phyloP scores from a whole-genome alignment of 30 jellyfish, hydroid and myxozoan genomes.

The Aurelia coerulea region DNA sequence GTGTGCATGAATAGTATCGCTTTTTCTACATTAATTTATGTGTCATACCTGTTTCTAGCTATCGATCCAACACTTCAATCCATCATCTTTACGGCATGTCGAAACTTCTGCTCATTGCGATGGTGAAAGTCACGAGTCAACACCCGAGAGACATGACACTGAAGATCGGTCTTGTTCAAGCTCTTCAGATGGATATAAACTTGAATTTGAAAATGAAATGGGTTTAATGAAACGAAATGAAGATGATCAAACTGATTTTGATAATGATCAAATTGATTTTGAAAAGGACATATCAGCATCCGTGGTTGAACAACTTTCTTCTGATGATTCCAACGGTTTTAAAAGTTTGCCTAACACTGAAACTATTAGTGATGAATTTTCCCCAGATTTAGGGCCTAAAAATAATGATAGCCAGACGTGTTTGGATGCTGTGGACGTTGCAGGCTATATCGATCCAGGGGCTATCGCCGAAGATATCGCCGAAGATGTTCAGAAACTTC shows the following conservation, averaged over 20 bases:
- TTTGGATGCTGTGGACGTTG: neutral
- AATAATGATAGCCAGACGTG: neutral
- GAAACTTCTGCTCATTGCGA: neutral
- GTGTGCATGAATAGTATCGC: too few species aligned
- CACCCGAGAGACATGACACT: neutral
- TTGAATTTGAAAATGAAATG: conserved; percentile 12
- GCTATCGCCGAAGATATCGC: too few species aligned
- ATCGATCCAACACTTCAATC: conserved; percentile 36
- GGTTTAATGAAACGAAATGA: neutral
- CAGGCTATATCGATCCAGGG: too few species aligned
- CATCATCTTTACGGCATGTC: conserved; percentile 33
- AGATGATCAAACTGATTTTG: neutral
- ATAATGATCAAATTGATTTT: neutral
- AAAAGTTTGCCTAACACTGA: too few species aligned
- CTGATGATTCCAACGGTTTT: too few species aligned
- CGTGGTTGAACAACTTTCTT: neutral
- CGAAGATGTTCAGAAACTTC: too few species aligned
- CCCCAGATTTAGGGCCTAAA: neutral
- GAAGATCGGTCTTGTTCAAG: neutral
- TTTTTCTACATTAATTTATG: too few species aligned
- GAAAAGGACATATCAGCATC: neutral
- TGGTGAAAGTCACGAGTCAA: neutral
- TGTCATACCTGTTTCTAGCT: conserved; percentile 15
- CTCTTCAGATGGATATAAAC: neutral
- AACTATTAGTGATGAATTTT: too few species aligned